Evolutionary conservation across 2,888 invertebrate species (phyloP), one percentile per base, ranked within the genome.

Genomic region (Horisme vitalbata): DNA sequence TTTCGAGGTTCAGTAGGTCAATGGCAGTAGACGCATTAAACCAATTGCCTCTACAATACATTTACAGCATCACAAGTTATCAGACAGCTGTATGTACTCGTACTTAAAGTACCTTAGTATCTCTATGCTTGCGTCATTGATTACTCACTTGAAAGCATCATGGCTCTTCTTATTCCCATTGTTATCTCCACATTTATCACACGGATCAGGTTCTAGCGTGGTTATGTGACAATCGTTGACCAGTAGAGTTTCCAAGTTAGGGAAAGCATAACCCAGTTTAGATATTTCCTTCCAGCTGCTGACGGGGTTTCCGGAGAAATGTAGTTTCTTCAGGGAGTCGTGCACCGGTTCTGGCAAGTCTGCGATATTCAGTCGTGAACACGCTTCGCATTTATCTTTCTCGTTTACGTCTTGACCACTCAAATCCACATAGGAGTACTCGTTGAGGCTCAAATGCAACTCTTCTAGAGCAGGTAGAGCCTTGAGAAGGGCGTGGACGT

Each of bases 371-470:
- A 87, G 74, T 34, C 89, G 72, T 21, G 84, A 80, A 60, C 89
- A 88, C 23, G 74, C 75, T 45, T 86, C 86, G 55, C 88, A 87
- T 31, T 73, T 72, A 41, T 83, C 78, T 37, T 81, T 83, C 32
- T 82, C 81, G 49, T 78, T 72, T 1, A 78, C 66, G 27, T 85
- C 77, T 44, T 79, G 65, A 4, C 83, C 86, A 45, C 92, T 92
- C 30, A 96, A 86, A 45, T 95, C 92, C 24, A 97, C 95, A 58
- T 93, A 92, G 14, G 92, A 92, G 79, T 96, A 97, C 75, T 96
- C 95, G 81, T 98, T 99, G 51, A 97, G 91, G 71, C 98, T 97
- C 65, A 98, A 87, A 83, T 98, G 98, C 56, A 99, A 90, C 83
- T 98, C 98, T 88, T 97, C 95, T 28, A 98, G 90, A 72, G 93